Percentiles rank a stretch among this genome's conserved stretches.
Evolutionary conservation across 2,797 vertebrate species (phyloP).

Genomic region (Epinephelus coioides): DNA sequence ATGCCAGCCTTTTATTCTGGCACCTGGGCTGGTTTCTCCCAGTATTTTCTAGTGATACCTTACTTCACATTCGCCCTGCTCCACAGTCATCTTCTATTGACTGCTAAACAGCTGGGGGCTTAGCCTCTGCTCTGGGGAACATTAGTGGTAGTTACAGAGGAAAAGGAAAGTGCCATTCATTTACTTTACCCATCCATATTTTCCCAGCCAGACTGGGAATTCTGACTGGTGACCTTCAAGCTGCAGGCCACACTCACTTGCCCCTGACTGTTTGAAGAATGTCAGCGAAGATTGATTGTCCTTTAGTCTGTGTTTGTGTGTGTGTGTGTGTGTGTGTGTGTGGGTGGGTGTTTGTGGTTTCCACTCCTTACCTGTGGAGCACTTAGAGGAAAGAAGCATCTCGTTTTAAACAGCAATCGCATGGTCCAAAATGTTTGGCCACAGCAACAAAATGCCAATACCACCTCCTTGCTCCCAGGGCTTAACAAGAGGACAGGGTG

Average conservation of each 20-base stretch:
- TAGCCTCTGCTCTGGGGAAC: slow-evolving; percentile 31
- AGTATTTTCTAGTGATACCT: neutral
- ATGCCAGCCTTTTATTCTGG: neutral
- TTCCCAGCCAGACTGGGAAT: slow-evolving; percentile 34
- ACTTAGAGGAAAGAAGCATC: neutral
- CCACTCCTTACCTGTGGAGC: slow-evolving; percentile 24
- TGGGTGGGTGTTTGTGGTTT: slow-evolving; percentile 2
- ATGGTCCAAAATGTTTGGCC: slow-evolving; percentile 11
- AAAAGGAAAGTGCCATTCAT: slow-evolving; percentile 39
- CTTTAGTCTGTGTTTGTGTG: slow-evolving; percentile 5
- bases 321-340: neutral
- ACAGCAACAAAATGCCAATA: neutral
- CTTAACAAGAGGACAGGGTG: slow-evolving; percentile 33
- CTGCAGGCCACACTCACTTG: slow-evolving; percentile 37
- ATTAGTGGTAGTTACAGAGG: slow-evolving; percentile 36
- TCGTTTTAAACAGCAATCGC: slow-evolving; percentile 8
- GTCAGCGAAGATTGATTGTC: slow-evolving; percentile 49
- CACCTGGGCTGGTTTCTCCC: neutral
- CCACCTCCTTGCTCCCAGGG: slow-evolving; percentile 18
- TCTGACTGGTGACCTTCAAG: slow-evolving; percentile 49
- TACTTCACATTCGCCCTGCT: slow-evolving; percentile 4
- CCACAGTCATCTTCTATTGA: slow-evolving; percentile 26
- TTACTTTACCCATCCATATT: slow-evolving; percentile 42
- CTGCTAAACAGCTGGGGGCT: slow-evolving; percentile 31
- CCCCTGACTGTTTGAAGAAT: slow-evolving; percentile 57